These are phyloP conservation scores for Ormyrus nitidulus DNA, from an alignment of 2,888 invertebrate genomes.

Conservation along the genomic window DNA sequence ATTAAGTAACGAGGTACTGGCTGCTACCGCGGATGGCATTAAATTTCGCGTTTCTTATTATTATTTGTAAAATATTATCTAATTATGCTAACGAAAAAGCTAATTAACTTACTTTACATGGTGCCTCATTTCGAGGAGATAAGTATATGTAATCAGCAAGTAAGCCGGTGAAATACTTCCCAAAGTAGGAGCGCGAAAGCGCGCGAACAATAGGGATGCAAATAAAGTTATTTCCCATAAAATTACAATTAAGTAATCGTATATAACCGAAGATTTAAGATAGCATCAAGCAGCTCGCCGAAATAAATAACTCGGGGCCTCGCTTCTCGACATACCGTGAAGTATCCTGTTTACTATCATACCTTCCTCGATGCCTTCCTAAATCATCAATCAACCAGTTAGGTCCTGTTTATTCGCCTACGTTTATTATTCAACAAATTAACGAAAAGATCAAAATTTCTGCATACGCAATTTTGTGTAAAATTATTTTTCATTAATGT, in stretches of 20 bases:
- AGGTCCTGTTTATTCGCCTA: no score
- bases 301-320: no score
- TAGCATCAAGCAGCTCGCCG: neutral
- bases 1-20: no score
- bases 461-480: no score
- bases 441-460: no score
- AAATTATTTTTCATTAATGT: no score
- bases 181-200: conserved; percentile 15
- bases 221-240: conserved; percentile 37
- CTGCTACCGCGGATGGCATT: no score
- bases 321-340: no score
- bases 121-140: conserved; percentile 3
- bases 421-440: no score
- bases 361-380: no score
- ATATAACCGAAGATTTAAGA: conserved; percentile 39
- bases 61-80: conserved; percentile 27
- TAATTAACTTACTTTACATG: conserved; percentile 17
- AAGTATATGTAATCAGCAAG: neutral
- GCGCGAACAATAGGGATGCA: conserved; percentile 27
- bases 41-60: neutral
- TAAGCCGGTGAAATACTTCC: conserved; percentile 44
- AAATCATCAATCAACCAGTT: no score
- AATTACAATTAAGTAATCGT: conserved; percentile 43
- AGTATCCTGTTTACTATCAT: no score
- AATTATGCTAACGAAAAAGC: conserved; percentile 11